Evolutionary conservation across 1,140 invertebrate species (phyloP).

Genomic region (Ostrea denselamellosa): DNA sequence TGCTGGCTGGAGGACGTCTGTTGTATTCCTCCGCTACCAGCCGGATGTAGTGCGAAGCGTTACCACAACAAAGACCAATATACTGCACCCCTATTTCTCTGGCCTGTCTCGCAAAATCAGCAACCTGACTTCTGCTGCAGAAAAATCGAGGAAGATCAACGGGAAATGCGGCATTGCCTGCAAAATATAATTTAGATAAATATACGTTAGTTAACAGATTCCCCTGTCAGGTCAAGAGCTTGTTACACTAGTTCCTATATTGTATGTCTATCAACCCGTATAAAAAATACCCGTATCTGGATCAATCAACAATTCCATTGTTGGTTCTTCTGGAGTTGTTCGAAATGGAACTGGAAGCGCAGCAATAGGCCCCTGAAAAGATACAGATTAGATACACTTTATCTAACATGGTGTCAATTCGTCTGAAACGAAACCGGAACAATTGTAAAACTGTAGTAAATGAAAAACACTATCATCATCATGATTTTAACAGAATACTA

Average conservation of each 20-base stretch:
- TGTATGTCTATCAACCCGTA: background rate
- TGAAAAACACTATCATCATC: too few relatives aligned
- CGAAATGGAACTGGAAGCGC: constrained; percentile 65
- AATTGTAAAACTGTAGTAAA: too few relatives aligned
- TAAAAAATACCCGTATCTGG: constrained; percentile 57
- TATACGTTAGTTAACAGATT: background rate
- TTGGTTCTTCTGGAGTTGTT: constrained; percentile 55
- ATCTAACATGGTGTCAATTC: too few relatives aligned
- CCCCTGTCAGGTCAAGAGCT: background rate
- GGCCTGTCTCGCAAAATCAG: constrained; percentile 65
- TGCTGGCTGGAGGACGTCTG: constrained; percentile 59
- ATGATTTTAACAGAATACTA: too few relatives aligned
- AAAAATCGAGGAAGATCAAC: constrained; percentile 54
- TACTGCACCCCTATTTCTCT: constrained; percentile 73
- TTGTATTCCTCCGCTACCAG: constrained; percentile 69
- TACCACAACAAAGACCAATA: constrained; percentile 76
- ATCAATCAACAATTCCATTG: constrained; percentile 61
- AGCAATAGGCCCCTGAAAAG: constrained; percentile 65
- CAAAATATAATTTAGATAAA: background rate
- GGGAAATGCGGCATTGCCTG: constrained; percentile 63
- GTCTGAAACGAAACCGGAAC: too few relatives aligned
- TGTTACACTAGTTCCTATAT: background rate
- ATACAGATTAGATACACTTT: background rate
- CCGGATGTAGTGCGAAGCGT: constrained; percentile 65
- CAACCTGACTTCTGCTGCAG: constrained; percentile 65